These are phyloP conservation scores for Delphinus delphis DNA, from an alignment of 2,113 vertebrate species.

Conservation along the genomic window DNA sequence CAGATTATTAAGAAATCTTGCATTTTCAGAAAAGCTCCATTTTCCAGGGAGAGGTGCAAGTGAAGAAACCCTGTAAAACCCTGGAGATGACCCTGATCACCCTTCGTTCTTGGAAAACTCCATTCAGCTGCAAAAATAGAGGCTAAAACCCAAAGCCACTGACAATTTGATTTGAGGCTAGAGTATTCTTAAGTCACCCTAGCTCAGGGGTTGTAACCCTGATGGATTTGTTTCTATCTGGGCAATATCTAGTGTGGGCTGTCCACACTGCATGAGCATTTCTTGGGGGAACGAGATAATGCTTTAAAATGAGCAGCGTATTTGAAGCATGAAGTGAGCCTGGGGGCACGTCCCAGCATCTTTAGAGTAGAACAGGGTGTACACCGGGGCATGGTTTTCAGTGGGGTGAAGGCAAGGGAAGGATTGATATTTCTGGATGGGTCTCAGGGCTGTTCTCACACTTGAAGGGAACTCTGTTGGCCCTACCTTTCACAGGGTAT, in stretches of 20 bases:
- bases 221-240: background rate
- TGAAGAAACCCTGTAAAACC: constrained; percentile 14
- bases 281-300: background rate
- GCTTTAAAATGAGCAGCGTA: background rate
- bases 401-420: background rate
- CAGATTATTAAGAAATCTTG: constrained; percentile 37
- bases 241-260: background rate
- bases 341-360: too few relatives aligned
- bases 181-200: background rate
- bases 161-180: background rate
- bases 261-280: background rate
- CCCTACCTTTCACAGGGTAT: background rate
- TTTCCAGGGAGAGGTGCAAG: constrained; percentile 23
- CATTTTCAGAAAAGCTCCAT: constrained; percentile 21
- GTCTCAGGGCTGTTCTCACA: background rate
- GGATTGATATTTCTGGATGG: background rate
- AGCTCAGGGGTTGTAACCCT: background rate
- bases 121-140: background rate
- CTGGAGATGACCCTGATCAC: background rate
- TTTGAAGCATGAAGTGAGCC: background rate
- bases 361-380: background rate
- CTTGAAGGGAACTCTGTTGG: background rate
- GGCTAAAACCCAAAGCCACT: background rate
- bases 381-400: background rate
- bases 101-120: constrained; percentile 26